Percentiles rank a stretch among this genome's conserved stretches.
Evolutionary conservation across 2,113 vertebrate species (phyloP).

Genomic region (Labrus mixtus): DNA sequence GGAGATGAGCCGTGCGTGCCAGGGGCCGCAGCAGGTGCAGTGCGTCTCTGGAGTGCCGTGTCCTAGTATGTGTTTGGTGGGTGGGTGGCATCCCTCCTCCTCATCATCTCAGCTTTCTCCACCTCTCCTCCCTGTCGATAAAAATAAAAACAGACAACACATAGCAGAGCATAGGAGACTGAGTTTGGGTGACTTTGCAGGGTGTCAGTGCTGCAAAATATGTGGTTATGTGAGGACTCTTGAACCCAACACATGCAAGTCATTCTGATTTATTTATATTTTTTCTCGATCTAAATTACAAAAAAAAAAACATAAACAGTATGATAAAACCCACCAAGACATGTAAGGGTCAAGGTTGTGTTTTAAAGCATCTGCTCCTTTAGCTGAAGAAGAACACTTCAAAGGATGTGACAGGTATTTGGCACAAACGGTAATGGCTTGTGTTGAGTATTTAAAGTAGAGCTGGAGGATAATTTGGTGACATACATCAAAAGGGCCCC

Average conservation of each 20-base stretch:
- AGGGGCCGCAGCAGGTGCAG: constrained; percentile 74
- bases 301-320: too few species aligned
- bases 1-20: constrained; percentile 72
- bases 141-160: constrained; percentile 75
- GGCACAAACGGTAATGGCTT: too few species aligned
- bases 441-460: too few species aligned
- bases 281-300: too few species aligned
- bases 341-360: too few species aligned
- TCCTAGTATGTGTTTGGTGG: constrained; percentile 64
- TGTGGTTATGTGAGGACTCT: constrained; percentile 37
- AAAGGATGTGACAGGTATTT: too few species aligned
- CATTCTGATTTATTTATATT: neutral
- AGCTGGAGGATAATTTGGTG: too few species aligned
- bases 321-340: too few species aligned
- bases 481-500: too few species aligned
- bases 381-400: too few species aligned
- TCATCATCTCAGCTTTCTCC: constrained; percentile 74
- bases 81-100: constrained; percentile 38
- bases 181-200: neutral
- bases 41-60: constrained; percentile 62
- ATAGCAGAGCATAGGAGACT: constrained; percentile 46
- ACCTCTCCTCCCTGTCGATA: constrained; percentile 65
- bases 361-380: too few species aligned
- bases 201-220: constrained; percentile 7
- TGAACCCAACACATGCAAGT: neutral